Conservation (phyloP, 2,113 vertebrate species). For the Gavia stellata region DNA sequence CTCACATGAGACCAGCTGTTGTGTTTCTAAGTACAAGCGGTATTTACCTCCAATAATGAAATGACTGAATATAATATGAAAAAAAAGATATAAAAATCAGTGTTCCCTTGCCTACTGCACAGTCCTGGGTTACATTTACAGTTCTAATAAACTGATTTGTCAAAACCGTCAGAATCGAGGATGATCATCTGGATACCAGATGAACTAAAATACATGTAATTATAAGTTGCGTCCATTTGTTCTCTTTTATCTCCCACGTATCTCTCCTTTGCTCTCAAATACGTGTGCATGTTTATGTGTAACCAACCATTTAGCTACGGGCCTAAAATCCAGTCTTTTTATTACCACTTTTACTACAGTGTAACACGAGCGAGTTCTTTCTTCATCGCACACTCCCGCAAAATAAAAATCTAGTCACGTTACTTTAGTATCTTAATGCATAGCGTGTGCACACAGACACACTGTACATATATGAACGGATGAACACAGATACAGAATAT, state of each 20-base stretch:
- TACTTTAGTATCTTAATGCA: not conserved
- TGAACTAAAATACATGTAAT: constrained; percentile 74
- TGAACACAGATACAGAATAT: not conserved
- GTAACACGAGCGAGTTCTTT: not conserved
- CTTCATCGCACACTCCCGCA: not conserved
- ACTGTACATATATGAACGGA: not conserved
- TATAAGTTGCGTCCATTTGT: constrained; percentile 72
- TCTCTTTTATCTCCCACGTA: constrained; percentile 73
- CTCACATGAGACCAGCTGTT: constrained; percentile 67
- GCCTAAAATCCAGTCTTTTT: not conserved
- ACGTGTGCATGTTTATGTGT: constrained; percentile 5
- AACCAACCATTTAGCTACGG: constrained; percentile 19
- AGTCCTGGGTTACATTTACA: constrained; percentile 69
- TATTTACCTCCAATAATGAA: constrained; percentile 69
- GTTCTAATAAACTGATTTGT: constrained; percentile 82
- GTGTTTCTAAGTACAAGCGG: constrained; percentile 52
- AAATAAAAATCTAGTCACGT: not conserved
- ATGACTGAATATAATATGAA: constrained; percentile 56
- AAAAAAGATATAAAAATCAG: constrained; percentile 5
- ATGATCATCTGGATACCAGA: constrained; percentile 79
- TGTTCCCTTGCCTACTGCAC: constrained; percentile 50
- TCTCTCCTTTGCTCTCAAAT: constrained; percentile 45
- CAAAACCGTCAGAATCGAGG: constrained; percentile 74
- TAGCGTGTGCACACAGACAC: not conserved
- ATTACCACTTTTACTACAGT: not conserved